These are phyloP conservation scores for Daptonema setosum DNA, from an alignment of 2,888 invertebrate species.

Conservation along the genomic window DNA sequence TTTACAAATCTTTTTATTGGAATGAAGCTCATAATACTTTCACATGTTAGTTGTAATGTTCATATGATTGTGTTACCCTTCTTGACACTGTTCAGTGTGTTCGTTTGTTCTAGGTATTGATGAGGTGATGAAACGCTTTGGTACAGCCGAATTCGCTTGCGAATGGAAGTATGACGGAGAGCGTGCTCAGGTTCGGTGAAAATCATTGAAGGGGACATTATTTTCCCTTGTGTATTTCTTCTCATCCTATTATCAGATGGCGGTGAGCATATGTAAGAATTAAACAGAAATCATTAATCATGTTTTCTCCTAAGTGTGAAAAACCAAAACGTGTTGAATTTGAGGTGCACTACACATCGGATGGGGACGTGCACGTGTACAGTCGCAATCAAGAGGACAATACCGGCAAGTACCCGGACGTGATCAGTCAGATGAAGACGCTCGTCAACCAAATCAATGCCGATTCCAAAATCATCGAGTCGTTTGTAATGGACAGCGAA, in stretches of 20 bases:
- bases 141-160: conserved; percentile 70
- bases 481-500: conserved; percentile 82
- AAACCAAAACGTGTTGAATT: too few species aligned
- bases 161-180: conserved; percentile 99
- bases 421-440: conserved; percentile 37
- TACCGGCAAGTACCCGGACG: conserved; percentile 82
- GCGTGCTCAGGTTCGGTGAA: conserved; percentile 77
- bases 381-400: conserved; percentile 88
- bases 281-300: too few species aligned
- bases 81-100: too few species aligned
- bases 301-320: too few species aligned
- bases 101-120: too few species aligned
- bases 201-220: too few species aligned
- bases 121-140: conserved; percentile 64
- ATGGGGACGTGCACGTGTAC: conserved; percentile 54
- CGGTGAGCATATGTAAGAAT: too few species aligned
- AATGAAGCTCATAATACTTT: too few species aligned
- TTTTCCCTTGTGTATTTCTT: background rate
- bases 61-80: too few species aligned
- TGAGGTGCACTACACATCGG: conserved; percentile 52
- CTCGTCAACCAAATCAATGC: conserved; percentile 12
- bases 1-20: too few species aligned
- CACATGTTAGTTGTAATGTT: too few species aligned
- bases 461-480: conserved; percentile 28
- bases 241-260: too few species aligned